phyloP scores from a whole-genome alignment of 2,888 invertebrate genomes.

The Ennomos fuscantarius region DNA sequence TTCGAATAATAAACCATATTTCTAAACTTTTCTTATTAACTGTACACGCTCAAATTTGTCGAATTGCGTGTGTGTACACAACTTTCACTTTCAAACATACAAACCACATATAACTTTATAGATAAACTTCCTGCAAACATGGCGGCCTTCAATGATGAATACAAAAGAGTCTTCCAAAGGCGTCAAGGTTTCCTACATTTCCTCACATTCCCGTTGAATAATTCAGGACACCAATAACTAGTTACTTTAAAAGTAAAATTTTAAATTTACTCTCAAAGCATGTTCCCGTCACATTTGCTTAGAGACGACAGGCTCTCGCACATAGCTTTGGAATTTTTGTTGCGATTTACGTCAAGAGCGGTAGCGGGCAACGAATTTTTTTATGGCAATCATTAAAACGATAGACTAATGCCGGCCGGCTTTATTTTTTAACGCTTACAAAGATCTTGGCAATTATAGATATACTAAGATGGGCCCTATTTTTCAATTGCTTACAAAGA shows the following conservation, averaged over 20 bases:
- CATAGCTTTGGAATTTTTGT: constrained; percentile 46
- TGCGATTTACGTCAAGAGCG: constrained; percentile 31
- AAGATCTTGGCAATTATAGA: no score
- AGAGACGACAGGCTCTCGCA: constrained; percentile 58
- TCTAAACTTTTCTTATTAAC: no score
- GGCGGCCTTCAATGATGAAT: constrained; percentile 2
- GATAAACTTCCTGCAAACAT: no score
- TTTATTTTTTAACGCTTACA: no score
- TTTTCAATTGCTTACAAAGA: no score
- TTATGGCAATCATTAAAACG: neutral
- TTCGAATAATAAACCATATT: no score
- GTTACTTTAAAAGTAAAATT: constrained; percentile 61
- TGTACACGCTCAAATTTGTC: no score
- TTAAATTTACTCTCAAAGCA: constrained; percentile 62
- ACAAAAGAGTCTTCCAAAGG: constrained; percentile 10
- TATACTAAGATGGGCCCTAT: no score
- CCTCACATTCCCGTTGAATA: constrained; percentile 39
- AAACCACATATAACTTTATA: no score
- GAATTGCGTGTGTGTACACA: no score
- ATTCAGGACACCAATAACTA: constrained; percentile 54
- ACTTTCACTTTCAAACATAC: no score
- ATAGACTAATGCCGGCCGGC: no score
- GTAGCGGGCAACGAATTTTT: constrained; percentile 1
- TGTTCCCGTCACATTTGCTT: constrained; percentile 66
- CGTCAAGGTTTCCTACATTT: constrained; percentile 11